Conservation (phyloP, 2,113 vertebrate species). For the Stomatorhinus ivindoensis region DNA sequence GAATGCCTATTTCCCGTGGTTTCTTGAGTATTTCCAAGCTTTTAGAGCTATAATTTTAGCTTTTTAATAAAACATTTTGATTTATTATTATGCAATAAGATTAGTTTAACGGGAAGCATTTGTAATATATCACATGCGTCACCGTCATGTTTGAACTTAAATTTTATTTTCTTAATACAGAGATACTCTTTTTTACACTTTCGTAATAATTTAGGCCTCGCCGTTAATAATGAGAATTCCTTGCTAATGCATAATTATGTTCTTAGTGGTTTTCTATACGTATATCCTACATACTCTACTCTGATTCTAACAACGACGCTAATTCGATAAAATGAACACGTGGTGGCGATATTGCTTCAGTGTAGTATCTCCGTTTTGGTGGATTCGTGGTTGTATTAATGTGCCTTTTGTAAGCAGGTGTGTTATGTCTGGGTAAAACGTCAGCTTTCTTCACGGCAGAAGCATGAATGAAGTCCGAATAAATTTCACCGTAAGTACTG, state of each 20-base stretch:
- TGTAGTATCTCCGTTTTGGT: neutral
- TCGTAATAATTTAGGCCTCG: neutral
- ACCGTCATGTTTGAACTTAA: neutral
- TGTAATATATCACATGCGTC: neutral
- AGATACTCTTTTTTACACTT: neutral
- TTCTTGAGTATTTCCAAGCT: neutral
- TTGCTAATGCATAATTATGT: neutral
- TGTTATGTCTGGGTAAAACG: neutral
- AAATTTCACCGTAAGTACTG: neutral
- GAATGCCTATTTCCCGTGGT: neutral
- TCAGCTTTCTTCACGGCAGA: neutral
- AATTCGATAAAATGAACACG: neutral
- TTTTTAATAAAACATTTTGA: neutral
- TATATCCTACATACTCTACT: neutral
- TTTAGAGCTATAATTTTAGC: neutral
- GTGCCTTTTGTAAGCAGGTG: neutral
- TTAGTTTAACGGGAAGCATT: neutral
- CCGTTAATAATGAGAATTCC: neutral
- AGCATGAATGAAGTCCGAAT: neutral
- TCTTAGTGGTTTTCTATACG: neutral
- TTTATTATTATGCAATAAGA: neutral
- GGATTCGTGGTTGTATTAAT: neutral
- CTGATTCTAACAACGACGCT: neutral
- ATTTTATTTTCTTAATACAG: neutral
- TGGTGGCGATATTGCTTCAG: neutral